Conservation (phyloP, 1,140 invertebrate species). For the Melanaphis sacchari region DNA sequence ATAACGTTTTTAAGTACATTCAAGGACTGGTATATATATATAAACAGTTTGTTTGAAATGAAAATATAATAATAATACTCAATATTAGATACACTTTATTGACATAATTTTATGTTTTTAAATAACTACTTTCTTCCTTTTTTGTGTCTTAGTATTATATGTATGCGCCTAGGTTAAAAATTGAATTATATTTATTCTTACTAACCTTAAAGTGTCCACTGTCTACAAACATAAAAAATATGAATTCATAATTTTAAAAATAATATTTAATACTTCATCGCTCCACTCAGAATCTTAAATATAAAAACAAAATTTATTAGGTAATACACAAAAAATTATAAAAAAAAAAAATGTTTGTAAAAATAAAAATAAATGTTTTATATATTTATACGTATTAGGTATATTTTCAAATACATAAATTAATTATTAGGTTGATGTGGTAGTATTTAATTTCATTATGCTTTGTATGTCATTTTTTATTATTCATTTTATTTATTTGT, state of each 20-base stretch:
- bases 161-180: background rate
- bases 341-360: background rate
- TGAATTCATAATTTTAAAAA: background rate
- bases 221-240: background rate
- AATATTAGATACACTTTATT: background rate
- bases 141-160: too few species aligned
- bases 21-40: too few species aligned
- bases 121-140: background rate
- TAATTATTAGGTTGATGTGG: background rate
- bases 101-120: background rate
- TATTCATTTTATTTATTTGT: background rate
- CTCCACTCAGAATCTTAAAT: background rate
- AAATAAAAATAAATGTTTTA: too few species aligned
- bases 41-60: too few species aligned
- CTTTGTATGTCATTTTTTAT: background rate
- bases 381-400: too few species aligned
- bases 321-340: background rate
- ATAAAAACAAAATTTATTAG: background rate
- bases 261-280: background rate
- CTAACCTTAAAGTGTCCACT: background rate
- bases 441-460: background rate
- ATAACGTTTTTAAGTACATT: too few species aligned
- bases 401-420: background rate
- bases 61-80: background rate
- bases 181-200: background rate